Percentiles rank a stretch among this genome's conserved stretches.
phyloP scores from a whole-genome alignment of 2,797 vertebrate species.

The Poecilia wingei region DNA sequence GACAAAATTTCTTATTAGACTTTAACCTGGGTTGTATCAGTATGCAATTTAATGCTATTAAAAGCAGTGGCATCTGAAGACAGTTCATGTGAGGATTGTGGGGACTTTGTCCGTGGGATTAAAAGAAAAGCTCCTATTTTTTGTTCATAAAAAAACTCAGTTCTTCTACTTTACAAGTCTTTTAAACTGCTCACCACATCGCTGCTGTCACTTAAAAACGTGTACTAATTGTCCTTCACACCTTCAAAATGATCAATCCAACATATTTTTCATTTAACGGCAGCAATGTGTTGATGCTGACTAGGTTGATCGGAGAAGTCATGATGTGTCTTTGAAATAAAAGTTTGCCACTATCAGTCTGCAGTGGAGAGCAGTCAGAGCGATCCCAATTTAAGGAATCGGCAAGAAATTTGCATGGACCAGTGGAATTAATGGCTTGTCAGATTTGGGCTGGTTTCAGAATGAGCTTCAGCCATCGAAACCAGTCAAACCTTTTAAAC shows the following conservation, averaged over 20 bases:
- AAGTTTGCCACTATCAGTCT: background rate
- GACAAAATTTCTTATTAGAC: background rate
- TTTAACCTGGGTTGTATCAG: constrained; percentile 7
- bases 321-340: constrained; percentile 4
- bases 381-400: background rate
- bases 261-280: constrained; percentile 9
- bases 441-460: background rate
- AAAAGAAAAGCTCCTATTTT: constrained; percentile 8
- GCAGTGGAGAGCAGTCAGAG: background rate
- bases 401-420: background rate
- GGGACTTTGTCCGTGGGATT: constrained; percentile 9
- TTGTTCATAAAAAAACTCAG: constrained; percentile 72
- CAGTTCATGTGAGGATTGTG: constrained; percentile 21
- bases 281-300: constrained; percentile 6
- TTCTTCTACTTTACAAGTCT: constrained; percentile 81
- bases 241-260: background rate
- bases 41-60: constrained; percentile 22
- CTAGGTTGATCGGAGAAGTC: constrained; percentile 2
- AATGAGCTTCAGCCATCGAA: background rate
- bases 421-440: background rate
- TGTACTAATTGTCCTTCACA: background rate
- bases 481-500: background rate
- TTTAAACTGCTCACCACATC: constrained; percentile 1
- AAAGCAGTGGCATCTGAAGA: constrained; percentile 10
- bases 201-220: constrained; percentile 8